Conservation (phyloP, 2,888 invertebrate species). For the Chrysotoxum bicinctum region DNA sequence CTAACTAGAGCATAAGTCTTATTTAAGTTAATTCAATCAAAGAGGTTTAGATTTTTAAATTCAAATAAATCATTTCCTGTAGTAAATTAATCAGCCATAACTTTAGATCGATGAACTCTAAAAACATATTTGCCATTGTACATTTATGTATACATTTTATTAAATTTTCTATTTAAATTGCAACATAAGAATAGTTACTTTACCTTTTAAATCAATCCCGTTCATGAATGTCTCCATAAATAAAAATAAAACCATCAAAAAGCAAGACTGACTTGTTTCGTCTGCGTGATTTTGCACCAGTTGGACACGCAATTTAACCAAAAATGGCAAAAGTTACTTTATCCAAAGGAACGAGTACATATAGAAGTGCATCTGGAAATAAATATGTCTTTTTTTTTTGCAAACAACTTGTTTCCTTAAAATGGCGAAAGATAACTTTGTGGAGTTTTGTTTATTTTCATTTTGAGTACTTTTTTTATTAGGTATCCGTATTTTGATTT, state of each 20-base stretch:
- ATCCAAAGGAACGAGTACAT: background rate
- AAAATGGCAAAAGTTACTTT: slow-evolving; percentile 38
- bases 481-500: background rate
- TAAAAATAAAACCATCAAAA: slow-evolving; percentile 53
- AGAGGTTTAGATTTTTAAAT: background rate
- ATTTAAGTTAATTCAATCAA: slow-evolving; percentile 20
- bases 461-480: background rate
- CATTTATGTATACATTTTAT: no score
- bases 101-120: slow-evolving; percentile 39
- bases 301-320: slow-evolving; percentile 48
- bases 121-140: background rate
- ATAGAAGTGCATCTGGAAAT: slow-evolving; percentile 28
- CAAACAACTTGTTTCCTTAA: slow-evolving; percentile 7
- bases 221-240: slow-evolving; percentile 36
- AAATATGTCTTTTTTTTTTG: background rate
- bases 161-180: background rate
- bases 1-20: slow-evolving; percentile 23
- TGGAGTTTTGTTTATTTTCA: slow-evolving; percentile 2
- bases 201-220: background rate
- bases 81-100: background rate
- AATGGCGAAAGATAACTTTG: slow-evolving; percentile 38
- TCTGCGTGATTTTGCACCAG: slow-evolving; percentile 28
- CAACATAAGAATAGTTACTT: slow-evolving; percentile 26
- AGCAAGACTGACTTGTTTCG: slow-evolving; percentile 46
- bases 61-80: background rate